Evolutionary conservation across 2,888 invertebrate genomes (phyloP), one percentile per base, ranked within the genome.

Genomic region (Pogonocherus hispidulus): DNA sequence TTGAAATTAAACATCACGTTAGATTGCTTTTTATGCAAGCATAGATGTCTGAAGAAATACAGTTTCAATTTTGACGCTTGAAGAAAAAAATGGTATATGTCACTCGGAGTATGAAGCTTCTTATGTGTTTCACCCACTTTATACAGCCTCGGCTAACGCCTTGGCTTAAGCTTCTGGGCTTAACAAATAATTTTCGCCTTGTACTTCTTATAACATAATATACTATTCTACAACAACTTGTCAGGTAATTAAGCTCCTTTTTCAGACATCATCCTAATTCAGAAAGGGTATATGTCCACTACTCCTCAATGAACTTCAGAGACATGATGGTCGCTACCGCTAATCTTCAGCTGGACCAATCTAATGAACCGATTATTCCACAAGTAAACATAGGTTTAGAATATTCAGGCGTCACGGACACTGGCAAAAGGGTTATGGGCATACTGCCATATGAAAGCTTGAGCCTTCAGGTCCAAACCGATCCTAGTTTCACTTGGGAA

Each of bases 291-390:
- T 66, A 73, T 23, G 70, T 97, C 16, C 93, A 95, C 86, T 97
- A 94, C 86, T 93, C 96, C 1, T 94, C 96, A 41, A 90, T 98
- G 71, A 98, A 98, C 87, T 98, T 98, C 92, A 91, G 97, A 76
- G 98, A 98, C 86, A 91, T 98, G 72, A 98, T 98, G 97, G 86
- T 97, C 80, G 96, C 97, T 27, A 94, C 95, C 22, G 98, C 97
- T 76, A 96, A 97, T 87, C 88, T 98, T 74, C 94, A 96, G 60
- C 94, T 95, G 11, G 96, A 97, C 87, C 95, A 96, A 60, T 89
- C 96, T 68, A 96, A 97, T n/a, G 94, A 92, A 80, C 87, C 93
- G 67, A 92, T 92, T 44, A 91, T 90, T 70, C 88, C 93, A 86
- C 97, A 97, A 74, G 95, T 96, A 84, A 92, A 96, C 76, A 88